Percentiles rank a stretch among this genome's conserved stretches.
Evolutionary conservation across 1,140 invertebrate genomes (phyloP).

Genomic region (Lepeophtheirus salmonis): DNA sequence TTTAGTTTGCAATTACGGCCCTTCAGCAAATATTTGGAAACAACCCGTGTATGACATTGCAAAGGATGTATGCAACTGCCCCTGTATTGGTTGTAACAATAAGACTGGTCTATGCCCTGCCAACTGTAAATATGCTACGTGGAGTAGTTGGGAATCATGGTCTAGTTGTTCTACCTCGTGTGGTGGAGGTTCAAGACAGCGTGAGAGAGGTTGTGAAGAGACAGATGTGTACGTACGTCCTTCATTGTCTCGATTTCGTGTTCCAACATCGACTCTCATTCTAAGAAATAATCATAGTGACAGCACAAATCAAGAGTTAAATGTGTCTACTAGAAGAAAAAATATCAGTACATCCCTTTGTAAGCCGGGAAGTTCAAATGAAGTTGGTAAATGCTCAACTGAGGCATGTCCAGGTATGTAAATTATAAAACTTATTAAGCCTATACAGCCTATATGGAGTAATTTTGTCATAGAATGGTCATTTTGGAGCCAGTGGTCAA

Average conservation of each 20-base stretch:
- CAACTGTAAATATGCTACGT: not conserved
- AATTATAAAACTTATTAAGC: not conserved
- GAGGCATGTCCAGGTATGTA: not conserved
- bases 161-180: not conserved
- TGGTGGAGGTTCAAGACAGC: not conserved
- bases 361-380: not conserved
- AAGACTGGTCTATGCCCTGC: conserved; percentile 8
- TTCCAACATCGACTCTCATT: not conserved
- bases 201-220: not conserved
- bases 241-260: not conserved
- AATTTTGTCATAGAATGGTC: not conserved
- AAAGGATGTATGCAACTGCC: conserved; percentile 11
- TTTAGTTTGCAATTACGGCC: conserved; percentile 15
- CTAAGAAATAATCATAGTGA: not conserved
- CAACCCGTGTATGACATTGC: conserved; percentile 13
- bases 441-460: not conserved
- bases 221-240: no score
- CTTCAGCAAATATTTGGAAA: conserved; percentile 15
- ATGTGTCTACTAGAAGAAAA: not conserved
- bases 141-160: not conserved
- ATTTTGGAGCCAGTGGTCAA: not conserved
- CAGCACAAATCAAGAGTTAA: not conserved
- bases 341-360: not conserved
- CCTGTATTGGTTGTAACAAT: conserved; percentile 8
- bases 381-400: not conserved